Evolutionary conservation across 2,113 vertebrate species (phyloP).

Genomic region (Ariopsis seemanni): DNA sequence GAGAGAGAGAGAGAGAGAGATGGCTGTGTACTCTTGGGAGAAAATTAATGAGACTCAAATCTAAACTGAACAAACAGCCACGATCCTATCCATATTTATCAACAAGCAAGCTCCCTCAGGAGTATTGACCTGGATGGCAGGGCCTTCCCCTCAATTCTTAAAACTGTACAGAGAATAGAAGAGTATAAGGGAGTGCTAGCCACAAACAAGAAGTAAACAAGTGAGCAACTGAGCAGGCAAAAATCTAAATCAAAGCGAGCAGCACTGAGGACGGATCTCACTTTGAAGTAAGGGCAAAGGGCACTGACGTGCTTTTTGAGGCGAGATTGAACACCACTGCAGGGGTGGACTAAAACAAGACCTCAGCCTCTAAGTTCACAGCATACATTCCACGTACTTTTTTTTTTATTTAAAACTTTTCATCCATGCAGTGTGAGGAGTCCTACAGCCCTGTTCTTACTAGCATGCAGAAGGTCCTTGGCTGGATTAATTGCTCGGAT

Average conservation of each 20-base stretch:
- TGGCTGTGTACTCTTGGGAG: conserved; percentile 21
- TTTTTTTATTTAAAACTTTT: neutral
- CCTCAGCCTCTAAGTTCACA: neutral
- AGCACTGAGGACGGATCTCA: neutral
- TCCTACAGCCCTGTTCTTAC: neutral
- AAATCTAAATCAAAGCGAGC: neutral
- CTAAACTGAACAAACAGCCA: conserved; percentile 43
- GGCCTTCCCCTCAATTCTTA: neutral
- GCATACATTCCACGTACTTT: neutral
- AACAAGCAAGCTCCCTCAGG: conserved; percentile 37
- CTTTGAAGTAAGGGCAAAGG: conserved; percentile 23
- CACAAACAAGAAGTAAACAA: neutral
- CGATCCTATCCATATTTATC: conserved; percentile 56
- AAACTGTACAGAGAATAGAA: neutral
- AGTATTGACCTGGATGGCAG: conserved; percentile 46
- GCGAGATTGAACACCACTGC: conserved; percentile 19
- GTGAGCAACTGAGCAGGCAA: conserved; percentile 2
- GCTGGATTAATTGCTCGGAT: neutral
- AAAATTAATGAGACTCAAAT: conserved; percentile 52
- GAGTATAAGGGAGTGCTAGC: conserved; percentile 25
- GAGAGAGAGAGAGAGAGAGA: neutral
- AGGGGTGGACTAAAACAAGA: neutral
- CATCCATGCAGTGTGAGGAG: neutral
- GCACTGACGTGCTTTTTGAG: conserved; percentile 9
- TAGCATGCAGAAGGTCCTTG: neutral